Percentiles rank a stretch among this genome's conserved stretches.
These are phyloP conservation scores for Schlechtendalia chinensis DNA, from an alignment of 1,140 invertebrate species.

Conservation along the genomic window DNA sequence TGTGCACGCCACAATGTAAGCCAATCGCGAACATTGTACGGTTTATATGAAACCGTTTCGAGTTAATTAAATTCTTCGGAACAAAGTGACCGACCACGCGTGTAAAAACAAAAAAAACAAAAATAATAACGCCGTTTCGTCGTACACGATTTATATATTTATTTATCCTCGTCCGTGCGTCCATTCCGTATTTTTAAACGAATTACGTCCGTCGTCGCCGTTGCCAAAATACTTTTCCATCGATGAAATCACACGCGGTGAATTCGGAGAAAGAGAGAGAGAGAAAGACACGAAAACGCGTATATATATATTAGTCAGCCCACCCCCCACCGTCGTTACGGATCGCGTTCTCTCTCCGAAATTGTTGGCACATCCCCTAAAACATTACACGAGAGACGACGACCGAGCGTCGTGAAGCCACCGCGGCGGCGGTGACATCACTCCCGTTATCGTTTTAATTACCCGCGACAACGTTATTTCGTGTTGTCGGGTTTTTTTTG, in stretches of 20 bases:
- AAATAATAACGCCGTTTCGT: not conserved
- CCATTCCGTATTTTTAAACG: slow-evolving; percentile 36
- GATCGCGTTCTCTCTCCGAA: not conserved
- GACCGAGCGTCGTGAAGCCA: no score
- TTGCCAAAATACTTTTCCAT: slow-evolving; percentile 25
- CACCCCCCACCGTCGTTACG: not conserved
- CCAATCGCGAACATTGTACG: no score
- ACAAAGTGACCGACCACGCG: not conserved
- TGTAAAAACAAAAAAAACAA: not conserved
- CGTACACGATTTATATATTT: not conserved
- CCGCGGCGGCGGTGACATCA: slow-evolving; percentile 9
- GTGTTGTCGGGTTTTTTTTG: slow-evolving; percentile 14
- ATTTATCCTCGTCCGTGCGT: no score
- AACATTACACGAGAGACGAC: no score
- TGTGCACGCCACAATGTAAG: no score
- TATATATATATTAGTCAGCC: no score
- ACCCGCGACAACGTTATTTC: slow-evolving; percentile 9
- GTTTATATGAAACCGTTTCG: not conserved
- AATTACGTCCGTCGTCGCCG: not conserved
- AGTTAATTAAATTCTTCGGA: slow-evolving; percentile 17
- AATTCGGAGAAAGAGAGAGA: not conserved
- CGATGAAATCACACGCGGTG: slow-evolving; percentile 15
- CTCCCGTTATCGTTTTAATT: slow-evolving; percentile 28
- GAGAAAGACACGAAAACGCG: not conserved
- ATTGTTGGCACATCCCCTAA: not conserved